Evolutionary conservation across 2,888 invertebrate genomes (phyloP).

Genomic region (Thera obeliscata): DNA sequence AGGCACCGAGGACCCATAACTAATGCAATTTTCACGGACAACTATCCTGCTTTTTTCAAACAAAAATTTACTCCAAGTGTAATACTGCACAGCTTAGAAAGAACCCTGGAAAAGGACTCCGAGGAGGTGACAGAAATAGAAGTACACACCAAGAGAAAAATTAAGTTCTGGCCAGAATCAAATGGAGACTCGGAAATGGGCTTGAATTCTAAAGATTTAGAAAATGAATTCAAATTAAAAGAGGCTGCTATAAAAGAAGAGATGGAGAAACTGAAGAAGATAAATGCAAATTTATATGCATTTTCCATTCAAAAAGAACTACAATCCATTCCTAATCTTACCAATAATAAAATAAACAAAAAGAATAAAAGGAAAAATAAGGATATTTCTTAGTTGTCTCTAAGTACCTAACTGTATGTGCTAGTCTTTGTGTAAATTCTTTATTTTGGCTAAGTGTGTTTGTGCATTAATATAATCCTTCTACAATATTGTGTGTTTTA

Average conservation of each 20-base stretch:
- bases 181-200: slow-evolving; percentile 43
- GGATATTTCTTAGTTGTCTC: not conserved
- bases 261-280: slow-evolving; percentile 79
- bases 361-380: slow-evolving; percentile 54
- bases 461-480: not conserved
- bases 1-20: slow-evolving; percentile 90
- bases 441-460: slow-evolving; percentile 7
- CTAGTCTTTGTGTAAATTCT: slow-evolving; percentile 3
- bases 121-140: slow-evolving; percentile 77
- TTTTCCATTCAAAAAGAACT: slow-evolving; percentile 78
- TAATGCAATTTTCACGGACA: slow-evolving; percentile 87
- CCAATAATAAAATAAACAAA: slow-evolving; percentile 52
- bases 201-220: slow-evolving; percentile 51
- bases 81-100: slow-evolving; percentile 86
- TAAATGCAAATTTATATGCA: slow-evolving; percentile 86
- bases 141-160: slow-evolving; percentile 66
- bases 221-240: slow-evolving; percentile 57
- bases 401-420: not conserved
- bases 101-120: slow-evolving; percentile 83
- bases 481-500: slow-evolving; percentile 1
- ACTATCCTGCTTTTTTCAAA: slow-evolving; percentile 84
- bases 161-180: slow-evolving; percentile 70
- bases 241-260: slow-evolving; percentile 73
- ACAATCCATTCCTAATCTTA: slow-evolving; percentile 47
- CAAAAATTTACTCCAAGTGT: slow-evolving; percentile 84